Conservation (phyloP, 2,888 invertebrate species). For the Calameuta idolon region DNA sequence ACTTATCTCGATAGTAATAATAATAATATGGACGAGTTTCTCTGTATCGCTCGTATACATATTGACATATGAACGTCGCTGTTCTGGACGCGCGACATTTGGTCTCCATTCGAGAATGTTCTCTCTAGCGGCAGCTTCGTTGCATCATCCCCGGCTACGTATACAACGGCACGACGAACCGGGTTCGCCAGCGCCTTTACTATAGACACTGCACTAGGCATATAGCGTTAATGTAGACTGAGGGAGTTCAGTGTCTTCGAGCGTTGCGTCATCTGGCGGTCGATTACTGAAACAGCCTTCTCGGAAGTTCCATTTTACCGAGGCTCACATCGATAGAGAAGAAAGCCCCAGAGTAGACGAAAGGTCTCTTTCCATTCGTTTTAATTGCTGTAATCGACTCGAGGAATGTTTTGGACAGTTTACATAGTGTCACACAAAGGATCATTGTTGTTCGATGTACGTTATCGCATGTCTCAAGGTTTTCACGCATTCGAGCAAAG, state of each 20-base stretch:
- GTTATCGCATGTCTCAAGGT: not conserved
- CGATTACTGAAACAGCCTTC: slow-evolving; percentile 30
- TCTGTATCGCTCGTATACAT: not conserved
- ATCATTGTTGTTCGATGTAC: not conserved
- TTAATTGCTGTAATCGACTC: not conserved
- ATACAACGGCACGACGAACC: not conserved
- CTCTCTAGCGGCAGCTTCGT: not conserved
- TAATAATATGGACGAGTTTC: not conserved
- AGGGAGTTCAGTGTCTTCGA: slow-evolving; percentile 28
- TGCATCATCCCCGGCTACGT: not conserved
- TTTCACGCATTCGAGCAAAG: not conserved
- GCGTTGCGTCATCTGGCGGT: slow-evolving; percentile 36
- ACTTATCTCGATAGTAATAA: not conserved
- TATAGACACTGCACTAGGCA: not conserved
- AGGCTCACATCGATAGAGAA: not conserved
- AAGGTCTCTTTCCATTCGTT: not conserved
- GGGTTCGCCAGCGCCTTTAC: not conserved
- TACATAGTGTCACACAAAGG: not conserved
- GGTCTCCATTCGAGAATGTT: not conserved
- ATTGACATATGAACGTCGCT: not conserved
- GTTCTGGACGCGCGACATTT: not conserved
- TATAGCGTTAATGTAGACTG: slow-evolving; percentile 1
- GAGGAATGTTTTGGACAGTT: not conserved
- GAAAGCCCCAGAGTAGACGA: slow-evolving; percentile 8
- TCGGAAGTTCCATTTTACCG: not conserved